Evolutionary conservation across 1,140 invertebrate genomes (phyloP).

Genomic region (Amyelois transitella): DNA sequence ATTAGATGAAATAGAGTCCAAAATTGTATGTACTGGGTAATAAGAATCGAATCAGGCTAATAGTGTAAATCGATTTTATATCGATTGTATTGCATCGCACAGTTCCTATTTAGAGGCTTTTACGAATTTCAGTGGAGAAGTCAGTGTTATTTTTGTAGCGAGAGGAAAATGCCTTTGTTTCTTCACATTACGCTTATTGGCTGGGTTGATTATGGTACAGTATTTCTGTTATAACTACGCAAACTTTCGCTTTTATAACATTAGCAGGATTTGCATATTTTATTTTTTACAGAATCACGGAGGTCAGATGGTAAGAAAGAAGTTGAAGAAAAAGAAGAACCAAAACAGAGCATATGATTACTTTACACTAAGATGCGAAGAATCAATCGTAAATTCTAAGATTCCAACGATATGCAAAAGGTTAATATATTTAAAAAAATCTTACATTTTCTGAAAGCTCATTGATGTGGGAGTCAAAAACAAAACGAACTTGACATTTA

Average conservation of each 20-base stretch:
- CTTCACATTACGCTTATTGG: slow-evolving; percentile 1
- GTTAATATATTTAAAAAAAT: too few species aligned
- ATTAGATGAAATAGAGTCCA: background rate
- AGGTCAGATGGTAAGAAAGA: too few species aligned
- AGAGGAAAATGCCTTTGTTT: background rate
- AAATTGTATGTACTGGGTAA: background rate
- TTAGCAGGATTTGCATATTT: too few species aligned
- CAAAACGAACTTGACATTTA: background rate
- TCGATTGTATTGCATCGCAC: slow-evolving; percentile 2
- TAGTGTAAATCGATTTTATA: slow-evolving; percentile 20
- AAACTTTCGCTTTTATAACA: too few species aligned
- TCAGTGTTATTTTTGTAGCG: slow-evolving; percentile 5
- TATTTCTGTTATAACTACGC: background rate
- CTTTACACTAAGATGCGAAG: too few species aligned
- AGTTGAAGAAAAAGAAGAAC: too few species aligned
- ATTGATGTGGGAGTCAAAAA: background rate
- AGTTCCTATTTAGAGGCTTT: background rate
- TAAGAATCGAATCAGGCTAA: slow-evolving; percentile 4
- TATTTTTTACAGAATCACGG: too few species aligned
- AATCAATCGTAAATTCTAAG: too few species aligned
- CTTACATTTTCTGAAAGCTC: too few species aligned
- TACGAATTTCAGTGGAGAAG: background rate
- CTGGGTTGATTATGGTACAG: background rate
- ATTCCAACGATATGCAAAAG: too few species aligned
- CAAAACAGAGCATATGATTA: too few species aligned